phyloP scores from a whole-genome alignment of 2,888 invertebrate species.

The Artemia sinica region DNA sequence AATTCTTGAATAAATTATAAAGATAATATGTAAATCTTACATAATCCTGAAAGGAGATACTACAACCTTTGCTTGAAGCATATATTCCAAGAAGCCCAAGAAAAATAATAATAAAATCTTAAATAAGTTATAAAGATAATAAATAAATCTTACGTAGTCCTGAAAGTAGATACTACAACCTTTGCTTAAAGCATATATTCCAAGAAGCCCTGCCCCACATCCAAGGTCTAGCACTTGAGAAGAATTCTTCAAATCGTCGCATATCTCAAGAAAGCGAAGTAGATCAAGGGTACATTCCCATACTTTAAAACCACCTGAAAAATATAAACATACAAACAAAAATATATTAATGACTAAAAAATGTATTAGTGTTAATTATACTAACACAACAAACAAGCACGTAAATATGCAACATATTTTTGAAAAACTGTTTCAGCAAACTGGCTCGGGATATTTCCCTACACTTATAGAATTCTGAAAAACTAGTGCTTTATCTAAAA shows the following conservation, averaged over 20 bases:
- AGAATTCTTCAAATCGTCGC: conserved; percentile 27
- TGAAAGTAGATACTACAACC: conserved; percentile 51
- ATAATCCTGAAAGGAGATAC: conserved; percentile 26
- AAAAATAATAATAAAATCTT: too few species aligned
- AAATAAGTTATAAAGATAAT: too few species aligned
- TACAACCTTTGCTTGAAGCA: background rate
- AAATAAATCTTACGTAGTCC: conserved; percentile 59
- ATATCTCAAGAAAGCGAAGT: conserved; percentile 42
- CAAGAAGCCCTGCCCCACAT: conserved; percentile 76
- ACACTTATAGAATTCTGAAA: too few species aligned
- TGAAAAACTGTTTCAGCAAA: too few species aligned
- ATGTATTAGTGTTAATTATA: too few species aligned
- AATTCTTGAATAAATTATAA: too few species aligned
- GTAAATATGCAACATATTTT: too few species aligned
- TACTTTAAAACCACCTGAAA: conserved; percentile 72
- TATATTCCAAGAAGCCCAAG: conserved; percentile 56
- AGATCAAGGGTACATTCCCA: conserved; percentile 88
- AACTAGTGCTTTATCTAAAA: too few species aligned
- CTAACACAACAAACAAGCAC: too few species aligned
- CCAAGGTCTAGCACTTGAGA: conserved; percentile 66
- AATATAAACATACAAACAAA: conserved; percentile 21
- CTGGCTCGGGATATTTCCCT: too few species aligned
- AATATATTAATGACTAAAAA: too few species aligned
- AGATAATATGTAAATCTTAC: too few species aligned
- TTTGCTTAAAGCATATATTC: conserved; percentile 31